Evolutionary conservation across 1,140 invertebrate genomes (phyloP), one percentile per base, ranked within the genome.

Genomic region (Bicyclus anynana): DNA sequence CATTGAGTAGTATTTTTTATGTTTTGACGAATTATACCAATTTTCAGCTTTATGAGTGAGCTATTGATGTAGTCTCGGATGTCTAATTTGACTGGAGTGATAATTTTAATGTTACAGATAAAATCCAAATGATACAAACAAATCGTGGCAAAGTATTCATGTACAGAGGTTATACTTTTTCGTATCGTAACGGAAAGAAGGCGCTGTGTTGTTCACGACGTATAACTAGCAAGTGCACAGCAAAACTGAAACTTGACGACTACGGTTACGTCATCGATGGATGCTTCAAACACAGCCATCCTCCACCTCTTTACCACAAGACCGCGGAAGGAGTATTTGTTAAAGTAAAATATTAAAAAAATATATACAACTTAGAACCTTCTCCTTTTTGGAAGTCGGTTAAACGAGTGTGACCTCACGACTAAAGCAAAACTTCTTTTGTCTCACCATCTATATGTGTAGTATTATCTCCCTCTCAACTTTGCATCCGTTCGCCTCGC

Each of bases 241-340:
- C 50, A 0, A 42, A 42, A n/a, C 10, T 53, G 5, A 26, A 7
- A 10, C 16, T 53, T 2, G 21, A 53, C 18, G 16, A 13, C 10
- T 2, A 40, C 7, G 37, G 37, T 17, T 40, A 3, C 14, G 7
- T 40, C 0, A 42, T 40, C 4, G n/a, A 9, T 3, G 50, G 18
- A 1, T 5, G n/a, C 3, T 40, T 40, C 7, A n/a, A 53, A 0
- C 50, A 53, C 13, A 21, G 17, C n/a, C 50, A 53, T 14, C 20
- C 35, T 10, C 50, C 50, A 5, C 37, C 50, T 1, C 5, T 40
- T 14, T 53, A 53, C n/a, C 9, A 42, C 5, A 53, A 26, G 38
- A 55, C 52, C 2, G 5, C 9, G 12, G 20, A 60, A 44, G 69
- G 69, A 5, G 5, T 33, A 14, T 40, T 17, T 40, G 37, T 40